Base-by-base conservation (phyloP, 1,140 invertebrate species). In the Cephus cinctus region DNA sequence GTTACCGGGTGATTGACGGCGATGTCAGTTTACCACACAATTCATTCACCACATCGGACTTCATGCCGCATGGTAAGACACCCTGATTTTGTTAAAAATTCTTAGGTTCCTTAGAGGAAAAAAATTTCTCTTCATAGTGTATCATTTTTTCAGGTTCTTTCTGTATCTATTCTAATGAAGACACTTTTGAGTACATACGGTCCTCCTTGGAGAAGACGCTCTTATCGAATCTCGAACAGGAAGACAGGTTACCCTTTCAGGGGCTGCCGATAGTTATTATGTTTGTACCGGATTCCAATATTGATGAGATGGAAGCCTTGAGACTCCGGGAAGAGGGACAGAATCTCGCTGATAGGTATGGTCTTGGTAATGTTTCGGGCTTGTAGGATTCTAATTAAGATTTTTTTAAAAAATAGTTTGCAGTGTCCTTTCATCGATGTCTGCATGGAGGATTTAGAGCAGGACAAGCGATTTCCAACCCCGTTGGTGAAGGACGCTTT, bases 141-240 rank as follows among this genome's bases (percentile, higher is more conserved):
- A n/a, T n/a, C n/a, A n/a, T 63, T 49, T 27, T 74, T 69, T 14
- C 61, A 87, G 87, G 89, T 36, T 88, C 89, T 45, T 90, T 92
- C 71, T 91, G 89, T 69, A 89, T 96, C 19, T 98, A 93, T 75
- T 91, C 92, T 56, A 92, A 94, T 65, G 86, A 89, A 53, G 86
- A 92, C 58, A 91, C 91, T 2, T 89, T 97, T 65, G 93, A 96
- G 59, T 96, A 94, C 68, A 87, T 98, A 30, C 82, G 92, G 57
- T 88, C 89, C 50, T 94, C 92, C 67, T 80, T 97, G 49, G 92
- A 96, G 65, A 94, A 94, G 70, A 96, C 92, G 8, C 76, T 97
- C 4, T 73, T 96, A 0, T 91, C 90, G 3, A 95, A 94, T 81
- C 78, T 96, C 43, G 90, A 94, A 68, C 87, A 92, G 64, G 92